A percentile compares a stretch with the other conserved stretches of the same genome.
Conservation (phyloP, 2,797 vertebrate species). For the Pristis pectinata region DNA sequence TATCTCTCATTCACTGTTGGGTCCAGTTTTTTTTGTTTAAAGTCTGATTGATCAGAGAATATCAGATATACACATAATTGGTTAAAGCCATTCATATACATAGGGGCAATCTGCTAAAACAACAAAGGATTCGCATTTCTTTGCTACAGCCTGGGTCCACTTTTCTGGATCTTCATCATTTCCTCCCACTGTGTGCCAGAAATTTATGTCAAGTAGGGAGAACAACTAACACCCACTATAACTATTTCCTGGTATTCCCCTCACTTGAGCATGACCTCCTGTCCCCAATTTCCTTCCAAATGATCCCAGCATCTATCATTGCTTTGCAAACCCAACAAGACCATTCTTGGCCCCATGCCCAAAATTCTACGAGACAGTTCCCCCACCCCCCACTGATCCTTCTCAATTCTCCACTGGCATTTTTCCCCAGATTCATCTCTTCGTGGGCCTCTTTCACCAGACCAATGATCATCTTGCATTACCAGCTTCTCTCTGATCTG, state of each 20-base stretch:
- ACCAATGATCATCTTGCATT: neutral
- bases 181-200: neutral
- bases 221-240: neutral
- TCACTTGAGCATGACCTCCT: neutral
- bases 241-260: neutral
- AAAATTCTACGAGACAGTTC: too few species aligned
- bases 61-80: neutral
- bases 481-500: neutral
- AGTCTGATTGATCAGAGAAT: neutral
- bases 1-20: neutral
- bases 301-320: neutral
- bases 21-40: neutral
- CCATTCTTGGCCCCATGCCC: neutral
- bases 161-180: neutral
- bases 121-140: neutral
- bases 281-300: neutral
- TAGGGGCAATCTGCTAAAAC: too few species aligned
- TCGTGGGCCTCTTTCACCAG: neutral
- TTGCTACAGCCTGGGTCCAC: neutral
- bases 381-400: neutral
- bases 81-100: neutral
- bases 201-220: neutral
- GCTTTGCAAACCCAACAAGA: neutral
- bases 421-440: neutral
- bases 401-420: neutral